Evolutionary conservation across 30 jellyfish, hydroid and myxozoan genomes (phyloP).

Genomic region (Sanderia malayensis): DNA sequence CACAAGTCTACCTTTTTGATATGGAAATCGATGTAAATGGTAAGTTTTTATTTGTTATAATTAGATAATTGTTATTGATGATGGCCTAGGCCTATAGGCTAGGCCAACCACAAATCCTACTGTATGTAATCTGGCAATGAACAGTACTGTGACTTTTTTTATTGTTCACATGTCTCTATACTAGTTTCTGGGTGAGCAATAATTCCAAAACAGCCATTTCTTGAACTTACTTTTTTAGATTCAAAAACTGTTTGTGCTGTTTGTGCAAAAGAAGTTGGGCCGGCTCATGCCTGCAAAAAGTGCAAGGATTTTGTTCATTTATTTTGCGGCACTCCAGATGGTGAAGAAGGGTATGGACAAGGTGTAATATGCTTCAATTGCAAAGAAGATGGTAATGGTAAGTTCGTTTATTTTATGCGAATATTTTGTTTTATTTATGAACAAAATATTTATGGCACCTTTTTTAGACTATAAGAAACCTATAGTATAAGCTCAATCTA

Average conservation of each 20-base stretch:
- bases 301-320: neutral
- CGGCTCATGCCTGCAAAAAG: conserved; percentile 4
- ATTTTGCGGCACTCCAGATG: neutral
- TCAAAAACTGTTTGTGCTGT: neutral
- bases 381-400: too few species aligned
- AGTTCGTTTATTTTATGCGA: neutral
- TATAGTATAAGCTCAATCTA: neutral
- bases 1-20: too few species aligned
- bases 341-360: too few species aligned
- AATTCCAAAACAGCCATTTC: neutral
- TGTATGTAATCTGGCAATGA: too few species aligned
- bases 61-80: too few species aligned
- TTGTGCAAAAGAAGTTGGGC: neutral
- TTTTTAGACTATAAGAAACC: conserved; percentile 1
- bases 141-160: too few species aligned
- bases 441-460: conserved; percentile 1
- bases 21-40: too few species aligned
- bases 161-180: conserved; percentile 1
- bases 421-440: neutral
- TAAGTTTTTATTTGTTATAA: too few species aligned
- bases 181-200: neutral
- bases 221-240: neutral
- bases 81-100: too few species aligned
- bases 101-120: too few species aligned
- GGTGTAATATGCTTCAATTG: too few species aligned